phyloP scores from a whole-genome alignment of 2,113 vertebrate species.

The Phalacrocorax brasilianus region DNA sequence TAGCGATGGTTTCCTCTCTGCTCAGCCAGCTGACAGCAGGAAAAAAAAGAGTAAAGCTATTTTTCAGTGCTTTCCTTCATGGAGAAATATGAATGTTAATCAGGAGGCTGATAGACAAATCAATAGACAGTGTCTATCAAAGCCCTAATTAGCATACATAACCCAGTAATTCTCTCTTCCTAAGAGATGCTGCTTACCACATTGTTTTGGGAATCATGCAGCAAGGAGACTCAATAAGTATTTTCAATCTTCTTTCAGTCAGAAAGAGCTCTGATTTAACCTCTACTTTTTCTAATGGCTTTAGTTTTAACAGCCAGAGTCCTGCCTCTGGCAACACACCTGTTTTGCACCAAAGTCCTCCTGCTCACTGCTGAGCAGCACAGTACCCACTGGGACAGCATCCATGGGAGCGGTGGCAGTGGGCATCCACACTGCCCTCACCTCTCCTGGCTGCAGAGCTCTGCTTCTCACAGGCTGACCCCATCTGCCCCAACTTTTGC shows the following conservation, averaged over 20 bases:
- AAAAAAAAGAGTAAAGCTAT: neutral
- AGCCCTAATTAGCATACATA: neutral
- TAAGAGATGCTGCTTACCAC: neutral
- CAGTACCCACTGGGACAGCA: neutral
- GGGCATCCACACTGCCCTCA: fast-evolving
- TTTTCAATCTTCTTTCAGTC: neutral
- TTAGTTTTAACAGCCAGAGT: neutral
- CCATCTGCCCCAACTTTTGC: neutral
- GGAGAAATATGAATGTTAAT: neutral
- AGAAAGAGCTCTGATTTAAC: neutral
- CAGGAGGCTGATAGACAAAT: neutral
- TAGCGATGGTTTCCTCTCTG: neutral
- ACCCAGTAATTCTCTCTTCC: neutral
- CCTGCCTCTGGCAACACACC: neutral
- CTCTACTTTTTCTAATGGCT: neutral
- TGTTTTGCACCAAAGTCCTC: neutral
- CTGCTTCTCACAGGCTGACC: neutral
- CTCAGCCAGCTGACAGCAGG: neutral
- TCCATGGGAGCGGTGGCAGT: fast-evolving
- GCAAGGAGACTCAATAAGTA: neutral
- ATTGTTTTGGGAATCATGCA: neutral
- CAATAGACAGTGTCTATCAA: neutral
- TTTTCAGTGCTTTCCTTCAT: neutral
- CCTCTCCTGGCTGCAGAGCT: neutral
- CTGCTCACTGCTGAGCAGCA: neutral